Evolutionary conservation across 2,797 vertebrate genomes (phyloP), one percentile per base, ranked within the genome.

Genomic region (Phylloscopus collybita): DNA sequence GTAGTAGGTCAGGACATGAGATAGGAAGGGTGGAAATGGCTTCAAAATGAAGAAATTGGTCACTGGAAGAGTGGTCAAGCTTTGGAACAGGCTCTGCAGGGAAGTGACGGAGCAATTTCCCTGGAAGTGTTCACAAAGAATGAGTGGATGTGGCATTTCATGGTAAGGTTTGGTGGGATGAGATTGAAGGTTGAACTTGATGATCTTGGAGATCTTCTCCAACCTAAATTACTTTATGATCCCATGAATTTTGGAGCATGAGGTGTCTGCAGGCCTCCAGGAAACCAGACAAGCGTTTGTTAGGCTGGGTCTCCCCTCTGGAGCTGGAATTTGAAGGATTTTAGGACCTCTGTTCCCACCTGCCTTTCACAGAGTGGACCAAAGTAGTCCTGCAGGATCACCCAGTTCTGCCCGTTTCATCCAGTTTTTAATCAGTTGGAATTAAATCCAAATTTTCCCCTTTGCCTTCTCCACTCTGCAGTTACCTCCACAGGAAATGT

Each of bases 21-120:
- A 16, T 0, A 23, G 44, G 21, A 42, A 0, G 2, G 62, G 21
- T 34, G 49, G 44, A 64, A 71, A 64, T 0, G 11, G 11, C 26
- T 32, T 42, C 12, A 19, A 18, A 12, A 7, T 9, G 14, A 40
- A 9, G 36, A 62, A 57, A 27, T 4, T 18, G 3, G 10, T 19
- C 36, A 6, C 36, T 62, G 73, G 17, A 42, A 21, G 25, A 10
- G 14, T 15, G 25, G 17, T 9, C 25, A 30, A 29, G 23, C 16
- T 6, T 13, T 45, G 40, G 49, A 14, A 45, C 1, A 10, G 13
- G 19, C 9, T 40, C 56, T 30, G 26, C 12, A 67, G 10, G 57
- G 42, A 56, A 40, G 34, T 2, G 49, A 4, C 32, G 54, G 22
- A 75, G 12, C 5, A 40, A 15, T 17, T 44, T 26, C 25, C 17